Evolutionary conservation across 2,113 vertebrate genomes (phyloP).

Genomic region (Rhea americana): DNA sequence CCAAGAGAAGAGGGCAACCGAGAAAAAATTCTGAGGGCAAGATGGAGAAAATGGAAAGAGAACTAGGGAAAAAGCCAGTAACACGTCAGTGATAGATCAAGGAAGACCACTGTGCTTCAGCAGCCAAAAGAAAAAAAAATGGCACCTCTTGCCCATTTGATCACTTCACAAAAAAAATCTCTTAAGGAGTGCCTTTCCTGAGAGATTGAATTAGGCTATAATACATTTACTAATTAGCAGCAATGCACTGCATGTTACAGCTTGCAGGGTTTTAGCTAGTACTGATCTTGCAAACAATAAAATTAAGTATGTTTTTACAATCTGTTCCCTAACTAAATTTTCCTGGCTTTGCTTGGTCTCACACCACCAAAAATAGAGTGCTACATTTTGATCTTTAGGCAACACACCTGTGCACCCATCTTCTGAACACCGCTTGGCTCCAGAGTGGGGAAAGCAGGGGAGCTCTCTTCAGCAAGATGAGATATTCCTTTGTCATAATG

Average conservation of each 20-base stretch:
- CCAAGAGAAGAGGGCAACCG: not conserved
- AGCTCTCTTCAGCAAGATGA: not conserved
- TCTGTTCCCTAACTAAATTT: slow-evolving; percentile 22
- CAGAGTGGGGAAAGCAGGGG: not conserved
- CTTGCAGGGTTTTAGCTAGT: slow-evolving; percentile 2
- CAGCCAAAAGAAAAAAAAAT: not conserved
- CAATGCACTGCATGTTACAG: slow-evolving; percentile 26
- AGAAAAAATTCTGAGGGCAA: not conserved
- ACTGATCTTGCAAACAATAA: not conserved
- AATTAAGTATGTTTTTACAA: slow-evolving; percentile 40
- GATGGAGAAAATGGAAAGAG: not conserved
- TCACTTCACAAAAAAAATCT: not conserved
- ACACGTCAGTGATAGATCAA: no score
- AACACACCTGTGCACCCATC: not conserved
- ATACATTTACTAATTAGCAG: slow-evolving; percentile 41
- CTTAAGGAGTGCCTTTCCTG: not conserved
- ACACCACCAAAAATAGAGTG: not conserved
- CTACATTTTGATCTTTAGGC: slow-evolving; percentile 14
- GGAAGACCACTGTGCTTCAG: not conserved
- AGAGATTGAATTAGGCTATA: not conserved
- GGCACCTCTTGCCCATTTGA: not conserved
- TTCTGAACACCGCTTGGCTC: not conserved
- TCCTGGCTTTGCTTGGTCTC: slow-evolving; percentile 36
- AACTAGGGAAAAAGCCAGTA: not conserved
- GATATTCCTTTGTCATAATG: not conserved